Evolutionary conservation across 2,888 invertebrate species (phyloP).

Genomic region (Blastobasis adustella): DNA sequence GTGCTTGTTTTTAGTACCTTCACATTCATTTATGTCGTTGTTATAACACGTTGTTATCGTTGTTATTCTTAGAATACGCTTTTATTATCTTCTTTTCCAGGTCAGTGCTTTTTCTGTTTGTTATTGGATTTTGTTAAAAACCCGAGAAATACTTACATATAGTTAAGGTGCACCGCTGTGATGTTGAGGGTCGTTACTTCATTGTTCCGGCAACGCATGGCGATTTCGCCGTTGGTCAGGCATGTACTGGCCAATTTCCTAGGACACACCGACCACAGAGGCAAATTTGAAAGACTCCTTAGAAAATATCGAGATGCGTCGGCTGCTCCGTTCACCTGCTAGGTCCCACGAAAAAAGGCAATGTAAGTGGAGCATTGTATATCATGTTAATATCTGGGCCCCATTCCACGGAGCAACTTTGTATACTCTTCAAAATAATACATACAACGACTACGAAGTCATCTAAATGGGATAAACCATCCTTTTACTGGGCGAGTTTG

Average conservation of each 20-base stretch:
- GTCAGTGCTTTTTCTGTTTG: not conserved
- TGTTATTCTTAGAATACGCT: too few relatives aligned
- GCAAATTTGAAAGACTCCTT: slow-evolving; percentile 23
- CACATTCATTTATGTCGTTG: too few relatives aligned
- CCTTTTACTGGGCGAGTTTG: too few relatives aligned
- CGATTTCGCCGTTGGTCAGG: slow-evolving; percentile 26
- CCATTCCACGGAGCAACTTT: too few relatives aligned
- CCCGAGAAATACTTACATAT: slow-evolving; percentile 30
- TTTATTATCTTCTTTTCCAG: too few relatives aligned
- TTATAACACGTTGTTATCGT: too few relatives aligned
- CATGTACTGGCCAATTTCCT: slow-evolving; percentile 17
- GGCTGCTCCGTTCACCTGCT: slow-evolving; percentile 40
- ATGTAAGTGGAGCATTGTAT: too few relatives aligned
- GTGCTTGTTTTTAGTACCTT: too few relatives aligned
- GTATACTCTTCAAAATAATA: too few relatives aligned
- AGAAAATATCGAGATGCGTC: slow-evolving; percentile 36
- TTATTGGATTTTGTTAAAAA: not conserved
- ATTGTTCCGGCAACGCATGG: slow-evolving; percentile 10
- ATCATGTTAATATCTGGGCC: too few relatives aligned
- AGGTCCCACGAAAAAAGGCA: not conserved
- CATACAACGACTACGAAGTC: too few relatives aligned
- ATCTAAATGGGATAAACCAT: too few relatives aligned
- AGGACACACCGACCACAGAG: slow-evolving; percentile 38
- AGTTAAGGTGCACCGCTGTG: slow-evolving; percentile 40
- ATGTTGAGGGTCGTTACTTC: slow-evolving; percentile 14